phyloP scores from a whole-genome alignment of 2,888 invertebrate genomes.

The Quadriops clusia region DNA sequence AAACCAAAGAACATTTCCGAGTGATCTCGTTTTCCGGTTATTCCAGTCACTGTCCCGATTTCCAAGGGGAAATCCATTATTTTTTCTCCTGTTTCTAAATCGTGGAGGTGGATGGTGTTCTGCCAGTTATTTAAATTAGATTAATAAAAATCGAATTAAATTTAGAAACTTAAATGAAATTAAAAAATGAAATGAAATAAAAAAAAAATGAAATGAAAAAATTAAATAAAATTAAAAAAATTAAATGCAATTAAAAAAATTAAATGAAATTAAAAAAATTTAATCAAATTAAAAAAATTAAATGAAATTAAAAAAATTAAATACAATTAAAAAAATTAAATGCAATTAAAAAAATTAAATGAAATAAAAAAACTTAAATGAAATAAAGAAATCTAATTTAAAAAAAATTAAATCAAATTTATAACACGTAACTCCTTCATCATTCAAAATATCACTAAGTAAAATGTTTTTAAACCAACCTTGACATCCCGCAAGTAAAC shows the following conservation, averaged over 20 bases:
- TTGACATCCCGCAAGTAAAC: constrained; percentile 92
- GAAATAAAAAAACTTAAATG: neutral
- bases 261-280: constrained; percentile 2
- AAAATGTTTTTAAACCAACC: constrained; percentile 42
- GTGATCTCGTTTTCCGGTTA: constrained; percentile 75
- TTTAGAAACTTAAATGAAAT: too few species aligned
- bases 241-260: neutral
- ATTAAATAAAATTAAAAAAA: constrained; percentile 3
- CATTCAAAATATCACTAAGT: too few species aligned
- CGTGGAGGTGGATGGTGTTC: constrained; percentile 75
- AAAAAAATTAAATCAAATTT: too few species aligned
- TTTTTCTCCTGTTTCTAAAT: constrained; percentile 57
- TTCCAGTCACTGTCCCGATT: constrained; percentile 75
- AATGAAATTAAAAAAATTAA: constrained; percentile 1
- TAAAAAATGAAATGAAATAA: too few species aligned
- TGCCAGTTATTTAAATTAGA: too few species aligned
- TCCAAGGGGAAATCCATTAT: constrained; percentile 67
- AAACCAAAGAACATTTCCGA: constrained; percentile 89
- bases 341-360: neutral
- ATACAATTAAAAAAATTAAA: neutral
- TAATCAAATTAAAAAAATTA: neutral
- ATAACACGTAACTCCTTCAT: too few species aligned
- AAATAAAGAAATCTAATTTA: constrained; percentile 16
- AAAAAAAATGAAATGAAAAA: neutral
- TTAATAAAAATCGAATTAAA: too few species aligned